Conservation (phyloP, 2,797 vertebrate genomes). For the Mallotus villosus region DNA sequence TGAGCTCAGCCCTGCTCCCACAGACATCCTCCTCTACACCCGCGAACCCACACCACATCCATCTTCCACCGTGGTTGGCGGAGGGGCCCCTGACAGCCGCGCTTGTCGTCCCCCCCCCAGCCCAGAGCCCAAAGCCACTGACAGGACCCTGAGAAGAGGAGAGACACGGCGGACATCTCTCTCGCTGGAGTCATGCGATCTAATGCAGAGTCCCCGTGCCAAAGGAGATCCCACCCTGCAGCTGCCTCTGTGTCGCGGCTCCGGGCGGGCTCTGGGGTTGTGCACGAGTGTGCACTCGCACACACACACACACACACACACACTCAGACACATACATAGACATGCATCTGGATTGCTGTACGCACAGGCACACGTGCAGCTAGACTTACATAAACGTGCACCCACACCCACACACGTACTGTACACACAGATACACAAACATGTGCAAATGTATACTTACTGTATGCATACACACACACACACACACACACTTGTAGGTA, state of each 20-base stretch:
- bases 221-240: constrained; percentile 47
- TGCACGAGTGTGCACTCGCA: background rate
- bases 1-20: constrained; percentile 22
- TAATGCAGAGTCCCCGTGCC: constrained; percentile 20
- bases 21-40: background rate
- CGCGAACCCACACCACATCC: constrained; percentile 11
- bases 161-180: constrained; percentile 22
- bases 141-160: background rate
- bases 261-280: constrained; percentile 6
- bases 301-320: background rate
- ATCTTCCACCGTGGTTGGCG: constrained; percentile 11
- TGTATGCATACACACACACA: background rate
- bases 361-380: too few species aligned
- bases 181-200: constrained; percentile 26
- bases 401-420: constrained; percentile 5
- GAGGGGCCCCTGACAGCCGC: constrained; percentile 30
- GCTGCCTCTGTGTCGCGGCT: constrained; percentile 33
- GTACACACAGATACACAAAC: background rate
- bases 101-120: constrained; percentile 18
- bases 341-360: background rate
- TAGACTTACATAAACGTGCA: background rate
- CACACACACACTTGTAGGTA: background rate
- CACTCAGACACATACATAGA: constrained; percentile 5
- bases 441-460: too few species aligned
- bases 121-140: constrained; percentile 10